Conservation (phyloP, 2,797 vertebrate species). For the Crenichthys baileyi region DNA sequence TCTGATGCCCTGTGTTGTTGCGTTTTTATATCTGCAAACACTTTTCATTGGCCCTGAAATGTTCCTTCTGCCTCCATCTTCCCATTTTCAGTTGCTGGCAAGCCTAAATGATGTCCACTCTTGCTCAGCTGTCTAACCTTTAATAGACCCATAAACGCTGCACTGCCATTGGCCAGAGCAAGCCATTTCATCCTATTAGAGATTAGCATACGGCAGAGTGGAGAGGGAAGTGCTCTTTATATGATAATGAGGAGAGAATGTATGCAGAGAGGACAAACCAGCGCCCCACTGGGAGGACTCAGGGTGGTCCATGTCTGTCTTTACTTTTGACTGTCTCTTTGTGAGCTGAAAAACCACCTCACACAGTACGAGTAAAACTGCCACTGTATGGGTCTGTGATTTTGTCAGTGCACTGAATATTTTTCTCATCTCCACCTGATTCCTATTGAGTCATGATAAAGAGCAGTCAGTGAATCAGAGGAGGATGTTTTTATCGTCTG, state of each 20-base stretch:
- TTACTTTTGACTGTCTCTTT: constrained; percentile 7
- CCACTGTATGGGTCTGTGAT: neutral
- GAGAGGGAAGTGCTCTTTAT: constrained; percentile 78
- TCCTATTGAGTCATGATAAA: constrained; percentile 7
- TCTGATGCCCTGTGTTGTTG: constrained; percentile 29
- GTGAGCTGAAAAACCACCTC: constrained; percentile 6
- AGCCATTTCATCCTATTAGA: constrained; percentile 74
- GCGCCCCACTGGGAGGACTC: constrained; percentile 50
- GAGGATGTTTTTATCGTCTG: neutral
- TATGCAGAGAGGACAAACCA: constrained; percentile 64
- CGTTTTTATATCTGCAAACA: constrained; percentile 28
- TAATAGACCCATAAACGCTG: constrained; percentile 69
- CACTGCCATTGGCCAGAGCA: constrained; percentile 65
- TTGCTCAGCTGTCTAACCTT: constrained; percentile 65
- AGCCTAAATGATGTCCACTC: constrained; percentile 49
- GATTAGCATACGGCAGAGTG: constrained; percentile 76
- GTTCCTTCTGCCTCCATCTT: constrained; percentile 20
- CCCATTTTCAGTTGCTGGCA: constrained; percentile 13
- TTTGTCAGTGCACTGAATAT: neutral
- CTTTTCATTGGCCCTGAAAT: constrained; percentile 25
- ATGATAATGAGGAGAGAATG: constrained; percentile 75
- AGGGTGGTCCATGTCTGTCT: constrained; percentile 47
- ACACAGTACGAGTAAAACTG: constrained; percentile 4
- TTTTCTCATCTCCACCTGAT: constrained; percentile 1
- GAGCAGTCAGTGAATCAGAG: constrained; percentile 6